Conservation (phyloP, 2,113 vertebrate genomes). For the Amazona vittata region DNA sequence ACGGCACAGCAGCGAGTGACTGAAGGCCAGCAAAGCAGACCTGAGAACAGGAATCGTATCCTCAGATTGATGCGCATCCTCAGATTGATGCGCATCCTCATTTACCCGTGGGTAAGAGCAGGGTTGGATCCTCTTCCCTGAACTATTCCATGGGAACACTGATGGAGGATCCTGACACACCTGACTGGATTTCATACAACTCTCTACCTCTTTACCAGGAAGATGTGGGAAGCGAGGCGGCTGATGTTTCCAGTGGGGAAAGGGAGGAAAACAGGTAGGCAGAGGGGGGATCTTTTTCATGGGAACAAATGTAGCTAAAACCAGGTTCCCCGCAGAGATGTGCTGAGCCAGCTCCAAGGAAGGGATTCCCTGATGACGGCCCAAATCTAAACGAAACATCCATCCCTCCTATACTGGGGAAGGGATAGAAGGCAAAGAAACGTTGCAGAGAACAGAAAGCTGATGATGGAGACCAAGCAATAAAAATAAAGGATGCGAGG, state of each 20-base stretch:
- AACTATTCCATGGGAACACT: neutral
- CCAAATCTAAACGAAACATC: neutral
- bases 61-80: fast-evolving
- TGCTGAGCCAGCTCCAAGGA: neutral
- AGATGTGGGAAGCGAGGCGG: neutral
- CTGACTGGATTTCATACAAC: neutral
- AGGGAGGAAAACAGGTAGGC: neutral
- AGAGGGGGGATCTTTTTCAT: neutral
- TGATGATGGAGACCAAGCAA: neutral
- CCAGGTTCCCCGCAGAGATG: neutral
- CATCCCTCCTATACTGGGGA: neutral
- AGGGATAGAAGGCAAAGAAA: neutral
- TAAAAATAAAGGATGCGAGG: neutral
- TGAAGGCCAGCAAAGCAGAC: neutral
- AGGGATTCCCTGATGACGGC: neutral
- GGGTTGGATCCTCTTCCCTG: neutral
- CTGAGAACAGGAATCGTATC: fast-evolving
- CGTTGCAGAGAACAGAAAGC: neutral
- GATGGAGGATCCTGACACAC: neutral
- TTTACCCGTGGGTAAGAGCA: neutral
- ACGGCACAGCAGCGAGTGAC: fast-evolving
- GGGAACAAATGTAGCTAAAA: neutral
- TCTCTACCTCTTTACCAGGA: neutral
- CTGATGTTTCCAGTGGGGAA: neutral
- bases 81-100: fast-evolving